phyloP scores from a whole-genome alignment of 2,797 vertebrate genomes.

The Enteromius radiatus region DNA sequence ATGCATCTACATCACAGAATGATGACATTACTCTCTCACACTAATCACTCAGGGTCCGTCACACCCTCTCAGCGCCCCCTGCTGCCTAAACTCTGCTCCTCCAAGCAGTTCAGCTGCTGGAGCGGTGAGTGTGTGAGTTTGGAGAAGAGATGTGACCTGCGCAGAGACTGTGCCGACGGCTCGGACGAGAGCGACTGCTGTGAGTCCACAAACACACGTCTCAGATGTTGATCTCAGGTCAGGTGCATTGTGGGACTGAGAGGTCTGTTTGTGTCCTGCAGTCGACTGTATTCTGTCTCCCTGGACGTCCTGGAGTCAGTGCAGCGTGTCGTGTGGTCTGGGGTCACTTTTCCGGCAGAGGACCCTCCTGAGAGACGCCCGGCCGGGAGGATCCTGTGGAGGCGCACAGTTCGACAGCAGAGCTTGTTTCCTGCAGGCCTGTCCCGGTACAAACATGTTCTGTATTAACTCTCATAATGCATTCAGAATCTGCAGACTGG shows the following conservation, averaged over 20 bases:
- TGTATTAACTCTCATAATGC: neutral
- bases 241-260: neutral
- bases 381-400: slow-evolving; percentile 77
- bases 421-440: slow-evolving; percentile 85
- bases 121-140: slow-evolving; percentile 84
- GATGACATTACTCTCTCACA: too few relatives aligned
- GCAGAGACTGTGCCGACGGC: slow-evolving; percentile 82
- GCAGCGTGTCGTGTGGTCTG: slow-evolving; percentile 86
- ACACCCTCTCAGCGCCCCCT: slow-evolving; percentile 59
- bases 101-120: slow-evolving; percentile 81
- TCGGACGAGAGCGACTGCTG: slow-evolving; percentile 86
- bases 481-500: neutral
- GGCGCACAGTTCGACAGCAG: slow-evolving; percentile 79
- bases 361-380: slow-evolving; percentile 76
- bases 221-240: neutral
- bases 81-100: slow-evolving; percentile 76
- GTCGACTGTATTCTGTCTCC: slow-evolving; percentile 83
- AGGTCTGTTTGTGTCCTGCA: slow-evolving; percentile 56
- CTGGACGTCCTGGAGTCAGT: slow-evolving; percentile 87
- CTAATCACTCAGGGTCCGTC: slow-evolving; percentile 24
- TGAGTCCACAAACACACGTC: slow-evolving; percentile 61
- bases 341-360: slow-evolving; percentile 84
- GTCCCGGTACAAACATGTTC: slow-evolving; percentile 77
- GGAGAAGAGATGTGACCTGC: slow-evolving; percentile 81
- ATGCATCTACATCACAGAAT: too few relatives aligned